A percentile compares a stretch with the other conserved stretches of the same genome.
Conservation (phyloP, 2,888 invertebrate genomes). For the Carabus problematicus region DNA sequence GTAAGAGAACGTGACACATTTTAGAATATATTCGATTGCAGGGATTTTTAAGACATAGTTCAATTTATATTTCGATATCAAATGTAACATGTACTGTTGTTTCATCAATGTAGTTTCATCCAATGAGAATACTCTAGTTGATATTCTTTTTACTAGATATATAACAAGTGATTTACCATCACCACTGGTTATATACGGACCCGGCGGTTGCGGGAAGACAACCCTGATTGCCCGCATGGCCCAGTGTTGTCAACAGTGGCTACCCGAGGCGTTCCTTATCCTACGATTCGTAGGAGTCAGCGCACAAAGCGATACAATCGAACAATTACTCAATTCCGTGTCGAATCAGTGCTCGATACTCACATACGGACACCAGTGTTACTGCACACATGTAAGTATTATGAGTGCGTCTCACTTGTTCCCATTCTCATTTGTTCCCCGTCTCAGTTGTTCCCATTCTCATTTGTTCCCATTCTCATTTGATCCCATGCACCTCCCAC, state of each 20-base stretch:
- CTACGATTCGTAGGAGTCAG: constrained; percentile 72
- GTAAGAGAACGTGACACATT: no score
- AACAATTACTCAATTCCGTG: constrained; percentile 76
- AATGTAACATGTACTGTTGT: no score
- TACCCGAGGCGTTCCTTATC: constrained; percentile 65
- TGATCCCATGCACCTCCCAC: no score
- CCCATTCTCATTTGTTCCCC: no score
- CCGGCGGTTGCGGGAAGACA: constrained; percentile 85
- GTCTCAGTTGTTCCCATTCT: no score
- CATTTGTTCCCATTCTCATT: no score
- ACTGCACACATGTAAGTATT: constrained; percentile 66
- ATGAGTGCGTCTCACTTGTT: no score
- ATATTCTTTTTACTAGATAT: constrained; percentile 63
- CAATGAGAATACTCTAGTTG: no score
- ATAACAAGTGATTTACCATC: constrained; percentile 66
- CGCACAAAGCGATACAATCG: constrained; percentile 70
- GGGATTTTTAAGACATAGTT: no score
- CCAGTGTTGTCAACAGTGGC: constrained; percentile 69
- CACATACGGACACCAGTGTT: constrained; percentile 70
- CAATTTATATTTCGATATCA: no score
- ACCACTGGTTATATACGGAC: constrained; percentile 78
- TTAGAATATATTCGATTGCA: no score
- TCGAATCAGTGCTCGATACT: constrained; percentile 78
- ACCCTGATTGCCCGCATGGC: constrained; percentile 78
- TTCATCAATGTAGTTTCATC: no score